Evolutionary conservation across 2,888 invertebrate genomes (phyloP).

Genomic region (Drosophila lutescens): DNA sequence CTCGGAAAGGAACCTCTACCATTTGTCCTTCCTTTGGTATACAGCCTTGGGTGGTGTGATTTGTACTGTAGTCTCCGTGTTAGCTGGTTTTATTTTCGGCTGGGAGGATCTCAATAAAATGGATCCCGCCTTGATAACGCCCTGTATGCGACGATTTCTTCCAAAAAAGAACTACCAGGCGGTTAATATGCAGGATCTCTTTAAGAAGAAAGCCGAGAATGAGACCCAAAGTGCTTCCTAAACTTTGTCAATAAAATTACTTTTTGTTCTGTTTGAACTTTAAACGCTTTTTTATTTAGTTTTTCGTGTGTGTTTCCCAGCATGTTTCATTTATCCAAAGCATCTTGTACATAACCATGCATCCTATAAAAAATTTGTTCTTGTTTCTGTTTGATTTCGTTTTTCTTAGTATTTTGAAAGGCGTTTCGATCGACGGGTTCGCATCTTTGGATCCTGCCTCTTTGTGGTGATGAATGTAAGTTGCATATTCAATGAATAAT

Average conservation of each 20-base stretch:
- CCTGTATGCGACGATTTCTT: conserved; percentile 86
- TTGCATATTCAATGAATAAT: conserved; percentile 41
- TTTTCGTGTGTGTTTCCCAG: conserved; percentile 3
- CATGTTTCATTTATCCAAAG: background rate
- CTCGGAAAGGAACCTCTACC: conserved; percentile 84
- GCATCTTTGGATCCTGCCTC: conserved; percentile 88
- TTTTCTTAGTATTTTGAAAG: conserved; percentile 88
- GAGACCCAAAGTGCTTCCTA: background rate
- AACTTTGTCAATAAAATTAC: conserved; percentile 9
- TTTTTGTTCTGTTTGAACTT: background rate
- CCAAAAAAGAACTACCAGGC: conserved; percentile 63
- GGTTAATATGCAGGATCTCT: conserved; percentile 62
- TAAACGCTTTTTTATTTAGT: conserved; percentile 9
- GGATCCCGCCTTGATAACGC: conserved; percentile 88
- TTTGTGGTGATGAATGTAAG: conserved; percentile 89
- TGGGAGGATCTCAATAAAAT: conserved; percentile 85
- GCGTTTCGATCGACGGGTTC: conserved; percentile 88
- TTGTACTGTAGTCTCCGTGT: conserved; percentile 86
- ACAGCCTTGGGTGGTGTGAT: conserved; percentile 88
- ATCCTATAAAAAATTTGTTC: conserved; percentile 13
- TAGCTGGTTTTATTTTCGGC: conserved; percentile 86
- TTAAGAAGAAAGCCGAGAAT: conserved; percentile 38
- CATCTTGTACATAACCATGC: conserved; percentile 32
- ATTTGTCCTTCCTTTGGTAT: conserved; percentile 91
- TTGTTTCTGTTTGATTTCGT: conserved; percentile 16